Conservation (phyloP, 1,140 invertebrate species). For the Orussus abietinus region DNA sequence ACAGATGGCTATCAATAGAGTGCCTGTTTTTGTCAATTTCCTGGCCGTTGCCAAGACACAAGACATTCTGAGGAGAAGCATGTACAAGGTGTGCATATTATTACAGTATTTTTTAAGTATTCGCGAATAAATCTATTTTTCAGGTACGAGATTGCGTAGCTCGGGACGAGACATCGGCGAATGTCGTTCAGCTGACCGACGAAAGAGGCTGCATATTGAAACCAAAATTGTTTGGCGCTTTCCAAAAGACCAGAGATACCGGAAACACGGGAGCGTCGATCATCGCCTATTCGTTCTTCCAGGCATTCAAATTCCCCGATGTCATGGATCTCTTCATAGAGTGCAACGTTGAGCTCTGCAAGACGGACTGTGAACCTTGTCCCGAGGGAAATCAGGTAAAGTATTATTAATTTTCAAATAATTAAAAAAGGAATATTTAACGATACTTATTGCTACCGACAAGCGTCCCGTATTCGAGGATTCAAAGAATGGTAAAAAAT, state of each 20-base stretch:
- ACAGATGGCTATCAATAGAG: too few relatives aligned
- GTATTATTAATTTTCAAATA: background rate
- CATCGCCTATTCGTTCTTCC: constrained; percentile 76
- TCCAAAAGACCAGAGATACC: constrained; percentile 75
- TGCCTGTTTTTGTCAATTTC: too few relatives aligned
- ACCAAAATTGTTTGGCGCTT: constrained; percentile 76
- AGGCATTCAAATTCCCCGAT: constrained; percentile 86
- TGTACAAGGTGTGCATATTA: too few relatives aligned
- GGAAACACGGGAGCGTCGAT: constrained; percentile 70
- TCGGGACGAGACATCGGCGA: constrained; percentile 62
- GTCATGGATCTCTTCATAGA: constrained; percentile 81
- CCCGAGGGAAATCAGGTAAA: constrained; percentile 61
- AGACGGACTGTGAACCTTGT: constrained; percentile 73
- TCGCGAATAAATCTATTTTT: constrained; percentile 2
- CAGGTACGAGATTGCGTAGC: constrained; percentile 72
- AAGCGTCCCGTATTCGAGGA: too few relatives aligned
- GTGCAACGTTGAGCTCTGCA: constrained; percentile 81
- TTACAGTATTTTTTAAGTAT: background rate
- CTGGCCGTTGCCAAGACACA: too few relatives aligned
- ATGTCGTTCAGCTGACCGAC: constrained; percentile 70
- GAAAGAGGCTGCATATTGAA: constrained; percentile 75
- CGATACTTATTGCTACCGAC: too few relatives aligned
- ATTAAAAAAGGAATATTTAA: too few relatives aligned
- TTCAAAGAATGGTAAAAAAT: too few relatives aligned
- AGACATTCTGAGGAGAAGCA: too few relatives aligned